phyloP scores from a whole-genome alignment of 2,797 vertebrate genomes.

The Taenioides sp. region DNA sequence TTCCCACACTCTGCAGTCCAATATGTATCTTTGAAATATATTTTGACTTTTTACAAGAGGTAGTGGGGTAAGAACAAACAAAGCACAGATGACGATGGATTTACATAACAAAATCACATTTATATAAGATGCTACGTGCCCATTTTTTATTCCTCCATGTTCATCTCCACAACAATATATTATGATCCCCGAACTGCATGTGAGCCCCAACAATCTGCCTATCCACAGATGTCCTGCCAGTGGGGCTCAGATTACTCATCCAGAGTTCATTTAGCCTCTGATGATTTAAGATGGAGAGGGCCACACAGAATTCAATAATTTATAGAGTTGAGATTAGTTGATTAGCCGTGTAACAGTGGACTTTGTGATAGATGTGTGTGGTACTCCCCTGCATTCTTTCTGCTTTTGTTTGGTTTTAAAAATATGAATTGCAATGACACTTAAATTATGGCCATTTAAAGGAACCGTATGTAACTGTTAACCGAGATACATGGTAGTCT shows the following conservation, averaged over 20 bases:
- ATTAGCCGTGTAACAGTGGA: neutral
- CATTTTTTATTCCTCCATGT: neutral
- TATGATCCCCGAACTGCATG: neutral
- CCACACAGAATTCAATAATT: constrained; percentile 4
- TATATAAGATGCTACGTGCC: neutral
- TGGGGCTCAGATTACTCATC: neutral
- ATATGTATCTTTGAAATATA: no score
- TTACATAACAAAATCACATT: no score
- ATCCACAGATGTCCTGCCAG: neutral
- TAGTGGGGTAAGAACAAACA: no score
- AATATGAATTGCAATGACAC: no score
- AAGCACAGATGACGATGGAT: no score
- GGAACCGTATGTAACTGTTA: no score
- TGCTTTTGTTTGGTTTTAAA: no score
- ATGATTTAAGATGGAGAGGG: neutral
- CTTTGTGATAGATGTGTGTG: neutral
- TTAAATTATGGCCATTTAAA: no score
- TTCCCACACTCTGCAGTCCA: no score
- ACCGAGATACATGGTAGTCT: no score
- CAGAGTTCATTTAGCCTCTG: neutral
- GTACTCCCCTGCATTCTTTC: neutral
- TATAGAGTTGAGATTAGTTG: constrained; percentile 4
- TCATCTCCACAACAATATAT: neutral
- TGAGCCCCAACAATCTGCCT: neutral
- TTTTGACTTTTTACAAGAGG: no score